phyloP scores from a whole-genome alignment of 2,888 invertebrate species.

The Standfussiana lucernea region DNA sequence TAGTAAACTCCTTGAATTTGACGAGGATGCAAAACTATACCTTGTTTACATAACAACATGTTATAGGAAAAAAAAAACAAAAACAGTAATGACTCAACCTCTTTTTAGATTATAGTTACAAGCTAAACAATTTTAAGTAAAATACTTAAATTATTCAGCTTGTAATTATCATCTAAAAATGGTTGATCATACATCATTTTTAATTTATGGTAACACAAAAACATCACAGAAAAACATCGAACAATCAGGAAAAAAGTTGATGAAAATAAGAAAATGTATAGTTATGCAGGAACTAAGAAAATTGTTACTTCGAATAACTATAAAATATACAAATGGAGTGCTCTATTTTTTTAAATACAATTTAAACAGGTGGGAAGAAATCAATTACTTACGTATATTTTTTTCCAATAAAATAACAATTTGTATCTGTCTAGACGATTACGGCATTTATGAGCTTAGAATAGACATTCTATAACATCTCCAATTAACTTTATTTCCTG shows the following conservation, averaged over 20 bases:
- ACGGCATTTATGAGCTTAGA: not conserved
- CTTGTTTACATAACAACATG: no score
- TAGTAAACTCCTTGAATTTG: no score
- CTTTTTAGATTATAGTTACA: not conserved
- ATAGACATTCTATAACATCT: conserved; percentile 10
- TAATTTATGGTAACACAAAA: no score
- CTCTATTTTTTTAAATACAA: not conserved
- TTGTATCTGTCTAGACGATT: not conserved
- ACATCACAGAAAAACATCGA: not conserved
- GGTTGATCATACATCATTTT: not conserved
- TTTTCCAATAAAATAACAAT: not conserved
- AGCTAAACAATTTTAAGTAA: not conserved
- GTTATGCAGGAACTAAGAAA: not conserved
- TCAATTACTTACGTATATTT: not conserved
- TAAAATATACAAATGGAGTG: not conserved
- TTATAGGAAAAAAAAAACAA: not conserved
- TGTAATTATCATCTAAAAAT: not conserved
- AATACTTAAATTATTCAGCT: not conserved
- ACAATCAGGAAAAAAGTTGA: not conserved
- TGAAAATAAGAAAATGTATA: not conserved
- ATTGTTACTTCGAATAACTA: not conserved
- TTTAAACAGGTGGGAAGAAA: not conserved
- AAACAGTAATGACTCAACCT: not conserved
- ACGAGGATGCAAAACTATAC: no score
- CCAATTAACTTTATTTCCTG: not conserved